phyloP scores from a whole-genome alignment of 1,140 invertebrate species.

The Protaetia brevitarsis region DNA sequence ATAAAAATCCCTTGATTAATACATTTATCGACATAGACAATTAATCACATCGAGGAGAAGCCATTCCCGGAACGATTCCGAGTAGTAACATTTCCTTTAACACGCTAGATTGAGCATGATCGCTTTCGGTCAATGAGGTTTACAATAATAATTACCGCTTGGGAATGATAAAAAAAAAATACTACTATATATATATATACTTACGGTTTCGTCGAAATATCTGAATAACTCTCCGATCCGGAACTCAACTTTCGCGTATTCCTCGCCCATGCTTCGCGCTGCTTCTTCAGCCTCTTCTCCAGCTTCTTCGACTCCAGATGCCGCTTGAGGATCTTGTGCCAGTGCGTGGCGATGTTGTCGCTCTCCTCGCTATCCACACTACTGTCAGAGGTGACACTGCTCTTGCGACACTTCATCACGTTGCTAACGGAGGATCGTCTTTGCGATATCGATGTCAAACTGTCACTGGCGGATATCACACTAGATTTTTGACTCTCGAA shows the following conservation, averaged over 20 bases:
- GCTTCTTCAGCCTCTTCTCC: constrained; percentile 55
- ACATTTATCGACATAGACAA: no score
- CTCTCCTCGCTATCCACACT: constrained; percentile 56
- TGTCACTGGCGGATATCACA: constrained; percentile 37
- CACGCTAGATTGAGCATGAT: no score
- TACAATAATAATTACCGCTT: no score
- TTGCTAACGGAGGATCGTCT: constrained; percentile 25
- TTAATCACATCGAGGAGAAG: no score
- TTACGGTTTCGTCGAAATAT: constrained; percentile 18
- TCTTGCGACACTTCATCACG: constrained; percentile 49
- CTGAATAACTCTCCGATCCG: constrained; percentile 21
- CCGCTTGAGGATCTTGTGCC: constrained; percentile 56
- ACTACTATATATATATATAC: no score
- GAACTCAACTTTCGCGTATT: constrained; percentile 52
- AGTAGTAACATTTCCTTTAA: no score
- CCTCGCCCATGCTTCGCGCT: constrained; percentile 57
- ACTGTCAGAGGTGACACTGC: constrained; percentile 56
- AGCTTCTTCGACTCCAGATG: constrained; percentile 54
- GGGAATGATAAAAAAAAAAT: no score
- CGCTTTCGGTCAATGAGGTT: no score
- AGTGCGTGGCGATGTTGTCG: constrained; percentile 50
- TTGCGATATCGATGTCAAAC: constrained; percentile 21
- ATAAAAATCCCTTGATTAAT: no score
- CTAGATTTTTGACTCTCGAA: constrained; percentile 43
- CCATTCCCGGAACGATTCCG: no score